phyloP scores from a whole-genome alignment of 2,113 vertebrate species.

The Gila orcuttii region DNA sequence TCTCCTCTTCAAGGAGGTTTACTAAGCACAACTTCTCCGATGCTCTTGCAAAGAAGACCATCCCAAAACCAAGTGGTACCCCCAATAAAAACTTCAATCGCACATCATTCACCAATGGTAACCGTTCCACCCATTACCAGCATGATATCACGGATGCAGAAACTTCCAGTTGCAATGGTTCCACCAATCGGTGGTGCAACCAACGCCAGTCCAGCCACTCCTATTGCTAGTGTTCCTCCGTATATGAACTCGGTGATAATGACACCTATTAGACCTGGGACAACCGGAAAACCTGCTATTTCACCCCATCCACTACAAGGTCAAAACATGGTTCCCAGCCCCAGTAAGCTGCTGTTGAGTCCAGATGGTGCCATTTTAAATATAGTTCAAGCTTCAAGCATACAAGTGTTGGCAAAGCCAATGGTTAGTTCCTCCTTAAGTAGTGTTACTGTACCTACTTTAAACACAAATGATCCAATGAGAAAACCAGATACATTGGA shows the following conservation, averaged over 20 bases:
- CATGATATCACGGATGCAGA: slow-evolving; percentile 70
- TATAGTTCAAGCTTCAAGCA: slow-evolving; percentile 78
- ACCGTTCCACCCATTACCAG: slow-evolving; percentile 78
- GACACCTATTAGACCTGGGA: slow-evolving; percentile 56
- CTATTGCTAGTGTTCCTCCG: slow-evolving; percentile 61
- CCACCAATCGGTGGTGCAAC: slow-evolving; percentile 73
- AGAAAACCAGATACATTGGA: slow-evolving; percentile 54
- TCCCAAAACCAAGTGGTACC: slow-evolving; percentile 53
- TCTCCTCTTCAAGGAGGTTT: slow-evolving; percentile 22
- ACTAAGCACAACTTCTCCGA: slow-evolving; percentile 45
- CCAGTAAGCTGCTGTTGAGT: slow-evolving; percentile 87
- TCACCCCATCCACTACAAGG: slow-evolving; percentile 50
- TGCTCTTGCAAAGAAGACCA: slow-evolving; percentile 55
- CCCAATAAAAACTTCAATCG: slow-evolving; percentile 51
- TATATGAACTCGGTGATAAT: slow-evolving; percentile 60
- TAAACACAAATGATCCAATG: slow-evolving; percentile 68
- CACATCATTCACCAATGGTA: slow-evolving; percentile 74
- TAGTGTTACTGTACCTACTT: slow-evolving; percentile 65
- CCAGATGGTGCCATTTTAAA: slow-evolving; percentile 89
- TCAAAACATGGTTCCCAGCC: slow-evolving; percentile 66
- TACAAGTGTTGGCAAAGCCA: slow-evolving; percentile 72
- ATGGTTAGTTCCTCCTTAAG: slow-evolving; percentile 70
- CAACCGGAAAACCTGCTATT: slow-evolving; percentile 52
- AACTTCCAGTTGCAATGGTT: slow-evolving; percentile 78
- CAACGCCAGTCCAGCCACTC: slow-evolving; percentile 67